Evolutionary conservation across 2,797 vertebrate genomes (phyloP).

Genomic region (Capromys pilorides): DNA sequence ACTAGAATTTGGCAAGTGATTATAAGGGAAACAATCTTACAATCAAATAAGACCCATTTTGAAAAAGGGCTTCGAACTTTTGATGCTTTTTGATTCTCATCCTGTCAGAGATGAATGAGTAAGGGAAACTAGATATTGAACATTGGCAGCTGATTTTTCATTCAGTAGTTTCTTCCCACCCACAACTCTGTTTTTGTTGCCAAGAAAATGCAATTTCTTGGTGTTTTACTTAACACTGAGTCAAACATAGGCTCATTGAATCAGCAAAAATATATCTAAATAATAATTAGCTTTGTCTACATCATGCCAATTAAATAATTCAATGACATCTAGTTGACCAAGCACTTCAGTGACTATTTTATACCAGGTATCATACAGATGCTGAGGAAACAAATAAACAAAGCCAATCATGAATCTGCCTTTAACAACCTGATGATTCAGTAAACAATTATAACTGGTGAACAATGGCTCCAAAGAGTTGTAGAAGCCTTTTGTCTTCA

Average conservation of each 20-base stretch:
- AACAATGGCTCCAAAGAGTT: not conserved
- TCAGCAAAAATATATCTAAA: not conserved
- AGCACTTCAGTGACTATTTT: not conserved
- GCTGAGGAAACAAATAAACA: not conserved
- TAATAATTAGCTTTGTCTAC: conserved; percentile 29
- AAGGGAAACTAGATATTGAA: conserved; percentile 52
- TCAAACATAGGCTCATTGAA: conserved; percentile 2
- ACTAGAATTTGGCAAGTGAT: conserved; percentile 65
- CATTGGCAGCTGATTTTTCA: conserved; percentile 15
- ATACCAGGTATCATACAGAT: not conserved
- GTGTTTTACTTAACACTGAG: conserved; percentile 51
- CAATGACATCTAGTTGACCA: conserved; percentile 1
- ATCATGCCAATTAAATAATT: conserved; percentile 26
- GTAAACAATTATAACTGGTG: conserved; percentile 18
- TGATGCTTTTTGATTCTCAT: conserved; percentile 33
- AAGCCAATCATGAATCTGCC: not conserved
- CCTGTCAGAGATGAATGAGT: not conserved
- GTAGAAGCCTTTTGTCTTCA: not conserved
- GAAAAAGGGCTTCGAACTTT: conserved; percentile 55
- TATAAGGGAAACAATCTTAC: conserved; percentile 53
- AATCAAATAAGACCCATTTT: conserved; percentile 44
- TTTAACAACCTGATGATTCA: not conserved
- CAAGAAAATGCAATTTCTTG: conserved; percentile 31
- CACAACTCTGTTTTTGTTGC: conserved; percentile 1
- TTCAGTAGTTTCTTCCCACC: not conserved